Evolutionary conservation across 2,797 vertebrate species (phyloP).

Genomic region (Otolemur crassicaudatus): DNA sequence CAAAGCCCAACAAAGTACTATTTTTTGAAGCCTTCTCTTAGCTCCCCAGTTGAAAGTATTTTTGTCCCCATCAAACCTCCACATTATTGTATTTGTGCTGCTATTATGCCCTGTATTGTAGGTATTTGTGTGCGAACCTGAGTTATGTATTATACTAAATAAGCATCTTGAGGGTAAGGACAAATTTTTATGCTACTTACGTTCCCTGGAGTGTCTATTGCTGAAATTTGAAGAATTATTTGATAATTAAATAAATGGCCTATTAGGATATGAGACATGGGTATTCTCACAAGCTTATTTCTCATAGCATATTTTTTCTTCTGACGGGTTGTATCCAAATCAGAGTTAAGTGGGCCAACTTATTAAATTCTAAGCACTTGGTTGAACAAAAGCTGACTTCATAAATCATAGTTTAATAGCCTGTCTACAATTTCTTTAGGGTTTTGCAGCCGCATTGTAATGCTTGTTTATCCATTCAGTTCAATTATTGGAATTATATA

Average conservation of each 20-base stretch:
- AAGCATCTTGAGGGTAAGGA: background rate
- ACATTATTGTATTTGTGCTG: background rate
- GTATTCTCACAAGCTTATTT: constrained; percentile 37
- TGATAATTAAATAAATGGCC: constrained; percentile 50
- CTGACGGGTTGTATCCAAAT: constrained; percentile 75
- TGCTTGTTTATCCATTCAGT: constrained; percentile 68
- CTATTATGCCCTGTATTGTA: background rate
- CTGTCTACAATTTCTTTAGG: constrained; percentile 85
- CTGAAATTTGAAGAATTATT: constrained; percentile 11
- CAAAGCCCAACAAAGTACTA: background rate
- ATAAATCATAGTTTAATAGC: constrained; percentile 88
- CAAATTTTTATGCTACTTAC: background rate
- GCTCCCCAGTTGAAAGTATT: background rate
- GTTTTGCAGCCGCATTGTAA: constrained; percentile 77
- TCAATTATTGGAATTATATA: constrained; percentile 84
- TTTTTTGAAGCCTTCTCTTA: background rate
- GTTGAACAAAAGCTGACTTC: constrained; percentile 86
- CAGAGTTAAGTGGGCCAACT: constrained; percentile 79
- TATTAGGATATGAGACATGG: constrained; percentile 27
- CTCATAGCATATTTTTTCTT: constrained; percentile 50
- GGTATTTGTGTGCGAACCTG: background rate
- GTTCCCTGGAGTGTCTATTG: background rate
- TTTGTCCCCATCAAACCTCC: background rate
- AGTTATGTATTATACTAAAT: background rate
- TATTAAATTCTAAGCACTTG: constrained; percentile 88